phyloP scores from a whole-genome alignment of 30 jellyfish, hydroid and myxozoan species.

The Morbakka virulenta region DNA sequence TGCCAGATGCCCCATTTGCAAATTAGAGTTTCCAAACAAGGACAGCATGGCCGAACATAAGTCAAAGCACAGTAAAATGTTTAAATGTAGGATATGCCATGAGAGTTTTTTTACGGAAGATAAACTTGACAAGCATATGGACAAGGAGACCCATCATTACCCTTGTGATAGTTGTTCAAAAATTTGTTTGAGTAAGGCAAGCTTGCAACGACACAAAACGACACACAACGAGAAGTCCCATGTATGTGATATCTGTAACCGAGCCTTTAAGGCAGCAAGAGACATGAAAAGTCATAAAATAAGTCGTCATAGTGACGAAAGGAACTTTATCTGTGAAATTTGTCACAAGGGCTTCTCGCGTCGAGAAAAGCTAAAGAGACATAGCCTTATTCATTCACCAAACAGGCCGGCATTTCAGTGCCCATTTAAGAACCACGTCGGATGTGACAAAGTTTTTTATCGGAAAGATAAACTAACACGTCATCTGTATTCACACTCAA shows the following conservation, averaged over 20 bases:
- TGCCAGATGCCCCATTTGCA: constrained; percentile 86
- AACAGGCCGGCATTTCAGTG: constrained; percentile 83
- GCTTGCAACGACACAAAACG: constrained; percentile 71
- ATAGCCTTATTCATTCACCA: constrained; percentile 86
- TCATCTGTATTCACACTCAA: constrained; percentile 90
- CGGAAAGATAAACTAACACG: constrained; percentile 91
- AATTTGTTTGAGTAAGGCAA: constrained; percentile 67
- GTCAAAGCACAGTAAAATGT: constrained; percentile 72
- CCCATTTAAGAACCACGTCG: constrained; percentile 96
- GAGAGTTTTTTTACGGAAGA: constrained; percentile 91
- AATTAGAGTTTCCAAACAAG: constrained; percentile 64
- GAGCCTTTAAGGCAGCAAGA: constrained; percentile 76
- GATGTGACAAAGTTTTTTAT: constrained; percentile 90
- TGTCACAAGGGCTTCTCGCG: constrained; percentile 90
- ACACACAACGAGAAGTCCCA: constrained; percentile 77
- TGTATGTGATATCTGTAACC: constrained; percentile 72
- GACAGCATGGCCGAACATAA: constrained; percentile 79
- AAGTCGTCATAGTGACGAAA: constrained; percentile 72
- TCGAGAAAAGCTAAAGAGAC: constrained; percentile 80
- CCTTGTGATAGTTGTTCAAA: constrained; percentile 85
- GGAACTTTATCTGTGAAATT: constrained; percentile 73
- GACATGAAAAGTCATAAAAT: constrained; percentile 75
- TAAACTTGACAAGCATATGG: constrained; percentile 64
- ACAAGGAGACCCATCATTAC: constrained; percentile 80
- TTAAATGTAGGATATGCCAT: constrained; percentile 82